phyloP scores from a whole-genome alignment of 2,113 vertebrate genomes.

The Aythya baeri region DNA sequence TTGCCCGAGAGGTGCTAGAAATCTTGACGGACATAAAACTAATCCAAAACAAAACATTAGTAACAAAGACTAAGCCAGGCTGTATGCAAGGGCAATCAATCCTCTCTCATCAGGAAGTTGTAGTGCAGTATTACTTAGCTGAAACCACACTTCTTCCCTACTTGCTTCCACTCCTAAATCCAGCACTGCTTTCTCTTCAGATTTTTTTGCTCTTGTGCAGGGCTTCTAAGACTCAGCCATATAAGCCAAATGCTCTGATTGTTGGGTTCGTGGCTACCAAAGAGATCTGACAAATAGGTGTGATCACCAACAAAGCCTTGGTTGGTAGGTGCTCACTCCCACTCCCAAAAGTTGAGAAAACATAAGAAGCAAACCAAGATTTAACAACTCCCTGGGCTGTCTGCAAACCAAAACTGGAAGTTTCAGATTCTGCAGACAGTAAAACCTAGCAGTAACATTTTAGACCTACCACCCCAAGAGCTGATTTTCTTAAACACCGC shows the following conservation, averaged over 20 bases:
- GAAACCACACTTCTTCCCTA: background rate
- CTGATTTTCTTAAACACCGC: background rate
- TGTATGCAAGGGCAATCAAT: background rate
- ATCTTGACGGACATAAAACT: background rate
- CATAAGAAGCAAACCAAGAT: background rate
- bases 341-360: background rate
- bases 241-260: background rate
- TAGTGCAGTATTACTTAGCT: background rate
- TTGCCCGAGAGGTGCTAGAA: background rate
- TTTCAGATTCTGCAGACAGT: background rate
- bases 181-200: background rate
- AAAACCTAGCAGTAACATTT: background rate
- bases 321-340: background rate
- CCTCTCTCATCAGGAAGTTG: background rate
- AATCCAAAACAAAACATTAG: background rate
- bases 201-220: background rate
- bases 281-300: background rate
- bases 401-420: background rate
- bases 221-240: background rate
- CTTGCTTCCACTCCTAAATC: background rate
- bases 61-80: background rate
- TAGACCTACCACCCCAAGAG: background rate
- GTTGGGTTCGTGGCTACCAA: background rate
- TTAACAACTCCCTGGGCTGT: background rate
- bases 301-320: background rate